Evolutionary conservation across 2,888 invertebrate species (phyloP), one percentile per base, ranked within the genome.

Genomic region (Trichogramma evanescens): DNA sequence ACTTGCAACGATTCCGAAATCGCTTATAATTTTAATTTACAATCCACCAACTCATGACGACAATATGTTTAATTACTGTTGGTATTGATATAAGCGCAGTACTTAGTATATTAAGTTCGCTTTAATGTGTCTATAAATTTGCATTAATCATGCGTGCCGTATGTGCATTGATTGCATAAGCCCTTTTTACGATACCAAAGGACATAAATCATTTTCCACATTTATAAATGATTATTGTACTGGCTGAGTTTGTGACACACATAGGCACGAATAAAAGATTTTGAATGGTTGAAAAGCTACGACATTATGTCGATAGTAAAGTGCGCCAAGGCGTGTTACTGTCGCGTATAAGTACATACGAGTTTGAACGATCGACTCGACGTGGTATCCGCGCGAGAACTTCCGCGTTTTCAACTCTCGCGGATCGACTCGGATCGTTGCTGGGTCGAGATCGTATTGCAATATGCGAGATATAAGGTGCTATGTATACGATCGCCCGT

Each of bases 381-480:
- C 13, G 13, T 13, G 13, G 13, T 13, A 13, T 13, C 13, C 13
- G 13, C 13, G 43, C 45, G 59, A 60, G 57, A 57, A 65, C 63
- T 65, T 65, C 65, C 65, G 65, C 63, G 59, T 65, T 63, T 65
- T 59, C 53, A 53, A 55, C 59, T 58, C 63, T 63, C 55, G 52
- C 56, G 50, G 61, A 59, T 52, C 56, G 13, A 2, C 13, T 13
- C 13, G 13, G 13, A 13, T 13, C 13, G 13, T 13, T 13, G 13
- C 13, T 13, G 1, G 13, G 1, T 13, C 13, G 13, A 13, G 65
- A 63, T 63, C 57, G 57, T 53, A 57, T 61, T 59, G 56, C 60
- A 38, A 41, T 38, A 38, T 44, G 49, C 38, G 58, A 40, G 58
- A 39, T 59, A 43, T 13, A 43, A n/a, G 44, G 43, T 8, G 26